phyloP scores from a whole-genome alignment of 1,140 invertebrate species.

The Trachelipus rathkii region DNA sequence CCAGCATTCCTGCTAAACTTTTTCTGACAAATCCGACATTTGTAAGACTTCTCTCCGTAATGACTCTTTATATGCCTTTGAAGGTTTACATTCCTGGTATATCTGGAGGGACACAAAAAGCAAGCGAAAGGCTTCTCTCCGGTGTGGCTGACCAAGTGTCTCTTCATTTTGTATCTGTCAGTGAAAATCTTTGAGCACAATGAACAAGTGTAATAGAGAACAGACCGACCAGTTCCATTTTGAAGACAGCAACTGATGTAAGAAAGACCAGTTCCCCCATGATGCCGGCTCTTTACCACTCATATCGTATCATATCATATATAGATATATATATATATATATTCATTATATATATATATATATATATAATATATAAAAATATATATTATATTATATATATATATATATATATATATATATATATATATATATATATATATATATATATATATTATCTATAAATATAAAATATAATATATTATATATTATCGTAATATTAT shows the following conservation, averaged over 20 bases:
- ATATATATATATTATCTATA: too few relatives aligned
- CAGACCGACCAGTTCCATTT: neutral
- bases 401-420: too few relatives aligned
- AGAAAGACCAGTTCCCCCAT: too few relatives aligned
- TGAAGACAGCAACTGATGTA: neutral
- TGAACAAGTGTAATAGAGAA: conserved; percentile 9
- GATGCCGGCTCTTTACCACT: too few relatives aligned
- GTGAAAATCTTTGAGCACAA: conserved; percentile 20
- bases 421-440: too few relatives aligned
- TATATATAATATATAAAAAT: too few relatives aligned
- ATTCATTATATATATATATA: too few relatives aligned
- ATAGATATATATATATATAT: too few relatives aligned
- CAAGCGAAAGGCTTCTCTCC: neutral
- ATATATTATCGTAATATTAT: too few relatives aligned
- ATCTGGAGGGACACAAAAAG: neutral
- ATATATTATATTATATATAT: too few relatives aligned
- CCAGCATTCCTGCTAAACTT: neutral
- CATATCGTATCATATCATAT: too few relatives aligned
- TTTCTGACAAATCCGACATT: neutral
- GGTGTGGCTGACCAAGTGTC: neutral
- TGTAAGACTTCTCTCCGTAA: neutral
- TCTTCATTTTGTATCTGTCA: conserved; percentile 16
- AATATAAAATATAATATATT: too few relatives aligned
- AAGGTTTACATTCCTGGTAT: neutral
- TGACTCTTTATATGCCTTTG: neutral